These are phyloP conservation scores for Talpa occidentalis DNA, from an alignment of 2,113 vertebrate genomes.

Conservation along the genomic window DNA sequence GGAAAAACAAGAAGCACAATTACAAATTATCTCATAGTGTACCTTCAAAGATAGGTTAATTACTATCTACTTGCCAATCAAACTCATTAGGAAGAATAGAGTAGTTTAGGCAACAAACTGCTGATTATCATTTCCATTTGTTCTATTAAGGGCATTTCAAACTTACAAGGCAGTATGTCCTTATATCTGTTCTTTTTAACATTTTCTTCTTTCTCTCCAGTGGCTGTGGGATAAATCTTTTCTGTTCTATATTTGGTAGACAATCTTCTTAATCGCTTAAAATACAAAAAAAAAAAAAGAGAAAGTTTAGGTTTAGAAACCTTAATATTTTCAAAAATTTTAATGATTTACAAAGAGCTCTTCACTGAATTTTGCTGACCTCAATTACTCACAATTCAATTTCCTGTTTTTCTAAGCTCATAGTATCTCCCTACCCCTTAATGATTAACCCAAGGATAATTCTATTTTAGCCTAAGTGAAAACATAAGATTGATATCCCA, in stretches of 20 bases:
- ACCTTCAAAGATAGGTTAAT: conserved; percentile 52
- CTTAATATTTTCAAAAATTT: conserved; percentile 55
- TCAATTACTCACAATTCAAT: conserved; percentile 52
- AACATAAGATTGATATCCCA: conserved; percentile 43
- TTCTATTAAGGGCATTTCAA: conserved; percentile 66
- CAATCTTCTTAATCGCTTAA: conserved; percentile 95
- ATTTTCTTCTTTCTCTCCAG: conserved; percentile 98
- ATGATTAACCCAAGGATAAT: conserved; percentile 50
- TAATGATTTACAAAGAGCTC: conserved; percentile 56
- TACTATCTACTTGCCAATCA: conserved; percentile 53
- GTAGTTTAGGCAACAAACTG: conserved; percentile 53
- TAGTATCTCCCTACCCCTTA: not conserved
- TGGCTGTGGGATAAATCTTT: conserved; percentile 97
- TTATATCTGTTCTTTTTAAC: conserved; percentile 99
- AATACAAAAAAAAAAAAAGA: conserved; percentile 71
- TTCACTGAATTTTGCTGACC: conserved; percentile 45
- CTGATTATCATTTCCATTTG: conserved; percentile 62
- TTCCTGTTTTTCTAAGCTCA: conserved; percentile 45
- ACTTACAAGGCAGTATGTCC: conserved; percentile 99
- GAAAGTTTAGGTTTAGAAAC: conserved; percentile 68
- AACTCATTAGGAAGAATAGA: conserved; percentile 62
- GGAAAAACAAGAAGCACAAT: conserved; percentile 28
- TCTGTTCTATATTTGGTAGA: conserved; percentile 98
- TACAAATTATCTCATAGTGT: conserved; percentile 10
- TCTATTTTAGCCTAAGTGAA: conserved; percentile 52